Base-by-base conservation (phyloP, 2,797 vertebrate genomes). In the Peromyscus nudipes region DNA sequence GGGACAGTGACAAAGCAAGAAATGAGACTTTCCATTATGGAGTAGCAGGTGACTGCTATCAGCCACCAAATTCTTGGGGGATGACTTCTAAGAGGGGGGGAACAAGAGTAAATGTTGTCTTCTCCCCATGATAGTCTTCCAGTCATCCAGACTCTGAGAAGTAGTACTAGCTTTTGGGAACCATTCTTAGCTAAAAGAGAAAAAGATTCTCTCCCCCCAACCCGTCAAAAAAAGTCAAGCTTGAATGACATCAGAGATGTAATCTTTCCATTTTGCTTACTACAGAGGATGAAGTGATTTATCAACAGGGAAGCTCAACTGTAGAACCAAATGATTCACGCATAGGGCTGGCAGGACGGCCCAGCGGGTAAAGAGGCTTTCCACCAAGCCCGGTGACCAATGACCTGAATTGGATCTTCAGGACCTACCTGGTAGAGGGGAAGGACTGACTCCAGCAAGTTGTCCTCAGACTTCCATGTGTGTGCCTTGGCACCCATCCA, bases 41-140 rank as follows among this genome's bases (percentile, higher is more conserved):
- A 98, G 57, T 92, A 97, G 97, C 93, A 96, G 91, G 64, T 96
- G 67, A 91, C 96, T 85, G 1, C 21, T 97, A 97, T 97, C 97
- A 97, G 49, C 92, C 95, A 96, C 85, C 80, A 49, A 57, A 49
- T 93, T 95, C 96, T 97, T 82, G 16, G 43, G 57, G 60, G 89
- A 83, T 96, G 96, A 96, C 96, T 98, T 98, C 96, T 86, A 89
- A 97, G 97, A 94, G 82, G 93, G 94, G 40, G 89, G 75, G 84
- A 91, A 91, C 75, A 94, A 97, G 93, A 97, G 96, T 83, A 92
- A 90, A 96, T 96, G 82, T 75, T 83, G 8, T 40, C 16, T 21
- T 65, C 12, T 92, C 97, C 95, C 40, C 80, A 71, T 79, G 94
- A 90, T 97, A 96, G 85, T 76, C 96, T 94, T 96, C 69, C 34